Percentiles rank a stretch among this genome's conserved stretches.
Conservation (phyloP, 53 echinoderm and acorn worm species). For the Pentamera pediparva region DNA sequence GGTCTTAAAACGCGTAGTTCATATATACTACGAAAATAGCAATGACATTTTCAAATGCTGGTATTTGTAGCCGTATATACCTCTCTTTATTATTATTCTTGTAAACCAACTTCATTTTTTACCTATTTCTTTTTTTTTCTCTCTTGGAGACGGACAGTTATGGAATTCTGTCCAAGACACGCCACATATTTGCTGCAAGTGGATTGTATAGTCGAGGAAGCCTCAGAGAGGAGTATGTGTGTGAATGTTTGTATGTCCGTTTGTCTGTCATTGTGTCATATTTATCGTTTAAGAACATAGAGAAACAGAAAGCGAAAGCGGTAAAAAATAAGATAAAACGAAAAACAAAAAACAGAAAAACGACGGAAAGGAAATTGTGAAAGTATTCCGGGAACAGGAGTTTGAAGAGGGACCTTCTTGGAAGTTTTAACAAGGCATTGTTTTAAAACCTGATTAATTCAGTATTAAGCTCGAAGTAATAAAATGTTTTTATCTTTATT, state of each 20-base stretch:
- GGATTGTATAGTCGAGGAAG: slow-evolving; percentile 10
- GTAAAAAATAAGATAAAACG: not conserved
- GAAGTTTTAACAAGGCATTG: too few species aligned
- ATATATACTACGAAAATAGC: not conserved
- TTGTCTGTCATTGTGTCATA: slow-evolving; percentile 19
- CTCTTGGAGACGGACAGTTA: slow-evolving; percentile 10
- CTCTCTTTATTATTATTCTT: not conserved
- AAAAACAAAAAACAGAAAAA: slow-evolving; percentile 5
- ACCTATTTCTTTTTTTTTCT: not conserved
- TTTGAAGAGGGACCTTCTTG: too few species aligned
- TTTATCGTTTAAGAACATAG: not conserved
- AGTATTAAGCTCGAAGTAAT: too few species aligned
- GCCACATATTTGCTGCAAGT: slow-evolving; percentile 36
- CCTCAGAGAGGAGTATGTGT: not conserved
- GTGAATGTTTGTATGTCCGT: slow-evolving; percentile 3
- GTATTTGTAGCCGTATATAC: not conserved
- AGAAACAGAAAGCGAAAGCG: not conserved
- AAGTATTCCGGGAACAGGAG: slow-evolving; percentile 12
- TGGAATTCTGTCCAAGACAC: slow-evolving; percentile 21
- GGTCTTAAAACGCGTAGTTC: not conserved
- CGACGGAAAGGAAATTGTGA: not conserved
- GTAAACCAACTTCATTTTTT: not conserved
- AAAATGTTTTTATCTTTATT: not conserved
- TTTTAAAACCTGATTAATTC: too few species aligned
- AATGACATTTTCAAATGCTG: slow-evolving; percentile 2